Evolutionary conservation across 2,888 invertebrate genomes (phyloP), one percentile per base, ranked within the genome.

Genomic region (Oligia latruncula): DNA sequence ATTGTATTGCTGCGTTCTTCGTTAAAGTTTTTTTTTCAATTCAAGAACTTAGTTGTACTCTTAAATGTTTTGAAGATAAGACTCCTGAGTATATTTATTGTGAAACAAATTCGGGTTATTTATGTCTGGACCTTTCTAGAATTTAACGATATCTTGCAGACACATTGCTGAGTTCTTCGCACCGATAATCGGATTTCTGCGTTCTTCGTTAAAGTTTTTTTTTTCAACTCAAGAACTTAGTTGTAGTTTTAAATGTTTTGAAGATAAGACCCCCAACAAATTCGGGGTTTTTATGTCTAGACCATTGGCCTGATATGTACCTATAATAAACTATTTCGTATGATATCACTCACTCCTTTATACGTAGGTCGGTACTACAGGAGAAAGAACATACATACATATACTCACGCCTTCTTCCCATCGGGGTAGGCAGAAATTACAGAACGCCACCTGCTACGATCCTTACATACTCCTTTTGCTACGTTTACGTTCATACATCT

Each of bases 71-170:
- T 55, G 29, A 58, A 58, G 65, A 85, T 71, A 74, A 74, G 72
- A 35, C 83, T 72, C 77, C 17, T 58, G 86, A 49, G 77, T 72
- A 77, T 81, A 35, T 81, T 83, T 82, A 81, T 81, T 80, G 82
- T 76, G 66, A 71, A 68, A 68, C 40, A 58, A 81, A 49, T 80
- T 84, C 6, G n/a, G 49, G 23, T 77, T 85, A 85, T 77, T 76
- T 85, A 77, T 77, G 82, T 82, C 49, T 81, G 62, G 73, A 70
- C 62, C 49, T 71, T 60, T 70, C 62, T 62, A 43, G 20, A 65
- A 62, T 40, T 46, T 71, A 71, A 71, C 29, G 17, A 78, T 20
- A 71, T 52, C 62, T 29, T 23, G 23, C 71, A 71, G 52, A 46
- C n/a, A 35, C 64, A 60, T 77, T 78, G n/a, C 15, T 11, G 58